Evolutionary conservation across 2,888 invertebrate species (phyloP).

Genomic region (Zonitis immaculata): DNA sequence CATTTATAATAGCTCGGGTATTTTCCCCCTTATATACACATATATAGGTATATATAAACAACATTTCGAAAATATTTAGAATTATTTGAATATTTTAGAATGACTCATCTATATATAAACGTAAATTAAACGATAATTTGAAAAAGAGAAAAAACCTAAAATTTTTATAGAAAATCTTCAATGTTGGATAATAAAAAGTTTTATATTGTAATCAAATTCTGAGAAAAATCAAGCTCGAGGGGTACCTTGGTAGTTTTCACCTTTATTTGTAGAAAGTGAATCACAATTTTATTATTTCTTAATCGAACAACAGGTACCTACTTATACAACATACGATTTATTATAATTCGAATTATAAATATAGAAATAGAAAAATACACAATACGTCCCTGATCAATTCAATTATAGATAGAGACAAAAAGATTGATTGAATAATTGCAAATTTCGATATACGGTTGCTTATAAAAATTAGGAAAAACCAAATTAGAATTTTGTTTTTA

Average conservation of each 20-base stretch:
- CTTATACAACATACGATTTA: no score
- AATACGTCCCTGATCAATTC: no score
- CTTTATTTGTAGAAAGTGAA: slow-evolving; percentile 1
- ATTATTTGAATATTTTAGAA: not conserved
- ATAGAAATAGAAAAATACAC: no score
- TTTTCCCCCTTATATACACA: slow-evolving; percentile 13
- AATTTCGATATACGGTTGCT: no score
- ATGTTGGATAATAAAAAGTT: no score
- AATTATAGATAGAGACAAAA: no score
- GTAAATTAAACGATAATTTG: no score
- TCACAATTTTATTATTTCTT: not conserved
- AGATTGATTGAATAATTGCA: no score
- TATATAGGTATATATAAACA: not conserved
- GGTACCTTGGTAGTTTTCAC: not conserved
- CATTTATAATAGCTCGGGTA: slow-evolving; percentile 13
- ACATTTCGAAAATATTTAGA: not conserved
- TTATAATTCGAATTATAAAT: no score
- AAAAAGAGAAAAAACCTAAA: not conserved
- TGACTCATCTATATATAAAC: no score
- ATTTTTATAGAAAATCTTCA: no score
- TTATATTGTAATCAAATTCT: not conserved
- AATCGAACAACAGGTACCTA: not conserved
- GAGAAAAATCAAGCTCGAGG: not conserved
- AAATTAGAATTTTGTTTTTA: not conserved
- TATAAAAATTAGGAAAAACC: no score